Conservation (phyloP, 2,797 vertebrate genomes). For the Diceros bicornis region DNA sequence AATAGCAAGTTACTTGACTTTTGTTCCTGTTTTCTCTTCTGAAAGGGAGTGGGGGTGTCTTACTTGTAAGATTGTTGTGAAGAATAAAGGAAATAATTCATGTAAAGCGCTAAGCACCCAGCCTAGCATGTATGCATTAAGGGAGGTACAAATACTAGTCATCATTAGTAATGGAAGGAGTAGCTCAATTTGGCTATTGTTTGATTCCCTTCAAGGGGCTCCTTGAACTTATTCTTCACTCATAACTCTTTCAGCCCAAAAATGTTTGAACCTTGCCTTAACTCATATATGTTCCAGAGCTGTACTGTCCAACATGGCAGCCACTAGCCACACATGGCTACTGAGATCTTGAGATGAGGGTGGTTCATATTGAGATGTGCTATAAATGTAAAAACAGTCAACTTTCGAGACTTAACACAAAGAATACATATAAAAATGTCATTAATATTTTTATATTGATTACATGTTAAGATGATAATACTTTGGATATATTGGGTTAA, state of each 20-base stretch:
- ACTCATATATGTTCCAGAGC: too few relatives aligned
- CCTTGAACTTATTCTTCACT: not conserved
- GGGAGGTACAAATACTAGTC: not conserved
- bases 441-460: not conserved
- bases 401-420: not conserved
- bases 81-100: not conserved
- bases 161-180: not conserved
- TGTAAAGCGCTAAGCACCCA: not conserved
- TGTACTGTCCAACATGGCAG: not conserved
- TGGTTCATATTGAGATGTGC: not conserved
- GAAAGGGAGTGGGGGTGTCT: not conserved
- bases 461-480: not conserved
- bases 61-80: not conserved
- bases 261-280: not conserved
- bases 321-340: not conserved
- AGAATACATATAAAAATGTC: not conserved
- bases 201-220: not conserved
- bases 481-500: not conserved
- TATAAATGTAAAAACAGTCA: not conserved
- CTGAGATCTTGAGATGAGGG: not conserved
- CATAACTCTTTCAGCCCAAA: not conserved
- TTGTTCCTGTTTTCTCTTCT: not conserved
- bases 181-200: not conserved
- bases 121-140: not conserved
- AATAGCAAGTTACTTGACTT: not conserved